Conservation (phyloP, 1,140 invertebrate genomes). For the Apis mellifera region Amel_HAv3.1 CM009941.2:523001-523500, state of each 20-base stretch:
- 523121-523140: background rate
- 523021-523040: constrained; percentile 19
- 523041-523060: background rate
- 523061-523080: background rate
- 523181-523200: background rate
- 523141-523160: constrained; percentile 3
- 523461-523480: background rate
- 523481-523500: background rate
- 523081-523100: background rate
- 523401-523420: constrained; percentile 1
- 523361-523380: constrained; percentile 32
- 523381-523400: background rate
- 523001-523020: background rate
- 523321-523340: background rate
- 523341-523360: constrained; percentile 12
- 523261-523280: constrained; percentile 26
- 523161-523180: constrained; percentile 1
- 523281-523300: constrained; percentile 1
- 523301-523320: background rate
- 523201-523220: background rate
- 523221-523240: background rate
- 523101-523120: background rate
- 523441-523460: background rate
- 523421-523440: constrained; percentile 1
- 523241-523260: constrained; percentile 14